phyloP scores from a whole-genome alignment of 2,888 invertebrate genomes.

The Hetaerina titia region DNA sequence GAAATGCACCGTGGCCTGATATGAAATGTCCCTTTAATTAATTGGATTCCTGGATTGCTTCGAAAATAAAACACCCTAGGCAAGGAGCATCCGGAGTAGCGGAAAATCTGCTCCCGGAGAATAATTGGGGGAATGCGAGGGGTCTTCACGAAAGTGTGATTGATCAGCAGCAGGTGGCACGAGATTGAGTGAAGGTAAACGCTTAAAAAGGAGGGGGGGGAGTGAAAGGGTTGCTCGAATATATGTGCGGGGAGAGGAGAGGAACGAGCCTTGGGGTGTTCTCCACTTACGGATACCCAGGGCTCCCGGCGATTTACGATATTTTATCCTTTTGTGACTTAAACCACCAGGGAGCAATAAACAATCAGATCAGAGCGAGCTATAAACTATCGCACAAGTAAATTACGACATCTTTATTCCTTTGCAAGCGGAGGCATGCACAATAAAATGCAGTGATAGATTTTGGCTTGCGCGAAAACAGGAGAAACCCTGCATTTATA shows the following conservation, averaged over 20 bases:
- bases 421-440: too few species aligned
- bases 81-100: neutral
- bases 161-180: neutral
- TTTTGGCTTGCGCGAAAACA: too few species aligned
- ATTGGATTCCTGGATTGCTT: neutral
- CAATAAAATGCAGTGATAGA: too few species aligned
- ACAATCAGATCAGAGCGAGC: too few species aligned
- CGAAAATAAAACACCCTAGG: neutral
- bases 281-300: neutral
- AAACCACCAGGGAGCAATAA: neutral
- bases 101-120: neutral
- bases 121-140: neutral
- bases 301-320: neutral
- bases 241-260: neutral
- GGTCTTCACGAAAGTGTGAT: neutral
- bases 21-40: neutral
- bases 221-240: neutral
- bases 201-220: neutral
- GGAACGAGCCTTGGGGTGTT: neutral
- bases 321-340: neutral
- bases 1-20: neutral
- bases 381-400: too few species aligned
- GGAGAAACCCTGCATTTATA: too few species aligned
- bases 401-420: too few species aligned
- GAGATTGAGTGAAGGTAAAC: neutral